Evolutionary conservation across 2,797 vertebrate species (phyloP).

Genomic region (Meriones psammophilus): DNA sequence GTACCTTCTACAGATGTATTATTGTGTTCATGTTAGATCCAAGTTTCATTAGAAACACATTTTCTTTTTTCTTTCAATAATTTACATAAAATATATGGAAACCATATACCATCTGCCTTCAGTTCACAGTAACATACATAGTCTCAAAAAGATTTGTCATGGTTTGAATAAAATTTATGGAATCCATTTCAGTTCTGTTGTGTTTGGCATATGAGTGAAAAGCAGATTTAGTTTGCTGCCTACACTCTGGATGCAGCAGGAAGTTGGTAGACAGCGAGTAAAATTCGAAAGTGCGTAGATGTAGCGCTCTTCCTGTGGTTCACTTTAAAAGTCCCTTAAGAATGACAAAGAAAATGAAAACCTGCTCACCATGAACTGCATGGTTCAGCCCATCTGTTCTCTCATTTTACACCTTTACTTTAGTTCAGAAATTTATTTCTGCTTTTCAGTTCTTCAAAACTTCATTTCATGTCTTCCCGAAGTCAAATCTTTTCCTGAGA

Average conservation of each 20-base stretch:
- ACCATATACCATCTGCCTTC: background rate
- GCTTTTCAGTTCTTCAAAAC: background rate
- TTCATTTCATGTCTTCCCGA: background rate
- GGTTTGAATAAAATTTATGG: conserved; percentile 12
- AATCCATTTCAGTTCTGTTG: background rate
- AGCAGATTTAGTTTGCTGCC: background rate
- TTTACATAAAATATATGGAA: background rate
- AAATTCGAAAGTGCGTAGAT: background rate
- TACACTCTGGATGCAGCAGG: background rate
- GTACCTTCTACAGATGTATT: background rate
- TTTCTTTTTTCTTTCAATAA: background rate
- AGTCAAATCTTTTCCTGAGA: background rate
- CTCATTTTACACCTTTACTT: background rate
- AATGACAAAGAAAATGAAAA: background rate
- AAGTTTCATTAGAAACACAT: background rate
- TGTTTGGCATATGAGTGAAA: background rate
- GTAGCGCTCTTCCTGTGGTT: background rate
- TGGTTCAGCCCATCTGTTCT: background rate
- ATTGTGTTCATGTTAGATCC: background rate
- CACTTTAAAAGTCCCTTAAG: background rate
- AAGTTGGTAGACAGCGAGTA: background rate
- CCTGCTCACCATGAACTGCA: background rate
- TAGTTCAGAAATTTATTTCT: background rate
- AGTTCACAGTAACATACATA: background rate
- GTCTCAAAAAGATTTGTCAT: background rate